A percentile compares a stretch with the other conserved stretches of the same genome.
These are phyloP conservation scores for Fregata magnificens DNA, from an alignment of 2,113 vertebrate species.

Conservation along the genomic window DNA sequence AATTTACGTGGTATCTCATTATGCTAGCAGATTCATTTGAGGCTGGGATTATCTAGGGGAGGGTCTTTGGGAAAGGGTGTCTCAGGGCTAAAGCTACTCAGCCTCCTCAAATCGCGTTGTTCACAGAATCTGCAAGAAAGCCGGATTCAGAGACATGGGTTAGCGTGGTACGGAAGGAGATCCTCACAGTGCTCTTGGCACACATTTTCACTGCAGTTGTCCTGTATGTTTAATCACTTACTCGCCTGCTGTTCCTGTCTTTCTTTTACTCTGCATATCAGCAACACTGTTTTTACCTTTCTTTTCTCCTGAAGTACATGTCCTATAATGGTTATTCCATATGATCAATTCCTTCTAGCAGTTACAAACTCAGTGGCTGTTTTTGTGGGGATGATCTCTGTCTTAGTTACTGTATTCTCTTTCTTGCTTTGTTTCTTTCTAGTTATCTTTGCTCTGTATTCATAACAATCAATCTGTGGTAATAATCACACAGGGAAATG, in stretches of 20 bases:
- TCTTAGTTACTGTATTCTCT: not conserved
- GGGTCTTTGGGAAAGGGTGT: not conserved
- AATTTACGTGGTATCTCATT: not conserved
- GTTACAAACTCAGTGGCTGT: not conserved
- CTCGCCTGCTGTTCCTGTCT: not conserved
- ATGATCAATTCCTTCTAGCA: not conserved
- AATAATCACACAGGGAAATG: not conserved
- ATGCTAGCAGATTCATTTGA: not conserved
- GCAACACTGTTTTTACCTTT: not conserved
- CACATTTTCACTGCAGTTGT: not conserved
- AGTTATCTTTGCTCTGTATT: not conserved
- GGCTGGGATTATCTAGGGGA: not conserved
- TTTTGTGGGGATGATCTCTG: not conserved
- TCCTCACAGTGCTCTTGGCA: not conserved
- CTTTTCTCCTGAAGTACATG: not conserved
- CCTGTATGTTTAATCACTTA: not conserved
- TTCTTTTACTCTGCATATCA: not conserved
- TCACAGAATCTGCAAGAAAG: not conserved
- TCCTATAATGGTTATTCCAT: not conserved
- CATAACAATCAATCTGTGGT: not conserved
- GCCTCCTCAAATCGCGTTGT: not conserved
- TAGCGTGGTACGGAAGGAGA: fast-evolving
- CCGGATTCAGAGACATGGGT: fast-evolving
- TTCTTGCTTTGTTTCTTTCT: not conserved
- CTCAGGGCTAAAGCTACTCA: not conserved